phyloP scores from a whole-genome alignment of 2,888 invertebrate genomes.

The Mayetiola destructor region DNA sequence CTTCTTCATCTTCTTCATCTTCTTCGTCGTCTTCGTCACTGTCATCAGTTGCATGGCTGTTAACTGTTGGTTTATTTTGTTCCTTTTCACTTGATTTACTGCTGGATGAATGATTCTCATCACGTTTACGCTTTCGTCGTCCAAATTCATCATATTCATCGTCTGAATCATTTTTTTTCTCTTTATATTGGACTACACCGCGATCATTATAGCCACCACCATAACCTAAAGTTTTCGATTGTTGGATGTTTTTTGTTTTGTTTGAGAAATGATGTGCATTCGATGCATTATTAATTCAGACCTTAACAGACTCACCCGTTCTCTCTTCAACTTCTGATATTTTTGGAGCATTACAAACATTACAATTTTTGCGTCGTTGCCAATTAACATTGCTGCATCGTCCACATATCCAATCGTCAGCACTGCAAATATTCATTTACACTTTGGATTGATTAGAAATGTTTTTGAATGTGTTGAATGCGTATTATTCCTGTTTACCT shows the following conservation, averaged over 20 bases:
- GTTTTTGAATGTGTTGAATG: background rate
- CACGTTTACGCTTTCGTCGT: slow-evolving; percentile 41
- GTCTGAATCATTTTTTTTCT: slow-evolving; percentile 70
- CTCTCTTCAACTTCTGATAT: slow-evolving; percentile 82
- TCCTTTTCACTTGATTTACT: background rate
- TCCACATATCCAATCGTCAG: slow-evolving; percentile 99
- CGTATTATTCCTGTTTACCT: background rate
- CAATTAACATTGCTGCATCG: slow-evolving; percentile 98
- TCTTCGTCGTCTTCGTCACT: slow-evolving; percentile 32
- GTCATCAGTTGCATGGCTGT: background rate
- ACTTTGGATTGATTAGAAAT: background rate
- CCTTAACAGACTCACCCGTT: slow-evolving; percentile 36
- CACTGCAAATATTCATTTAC: slow-evolving; percentile 40
- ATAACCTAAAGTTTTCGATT: slow-evolving; percentile 40
- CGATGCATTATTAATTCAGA: background rate
- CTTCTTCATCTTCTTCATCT: slow-evolving; percentile 37
- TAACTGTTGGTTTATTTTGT: background rate
- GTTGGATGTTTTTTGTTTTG: too few species aligned
- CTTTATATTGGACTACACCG: slow-evolving; percentile 89
- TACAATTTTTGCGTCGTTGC: slow-evolving; percentile 91
- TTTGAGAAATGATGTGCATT: too few species aligned
- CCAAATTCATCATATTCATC: slow-evolving; percentile 95
- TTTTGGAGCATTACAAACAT: slow-evolving; percentile 97
- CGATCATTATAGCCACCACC: slow-evolving; percentile 92
- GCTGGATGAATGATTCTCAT: slow-evolving; percentile 16